Evolutionary conservation across 2,113 vertebrate species (phyloP).

Genomic region (Cynopterus brachyotis): DNA sequence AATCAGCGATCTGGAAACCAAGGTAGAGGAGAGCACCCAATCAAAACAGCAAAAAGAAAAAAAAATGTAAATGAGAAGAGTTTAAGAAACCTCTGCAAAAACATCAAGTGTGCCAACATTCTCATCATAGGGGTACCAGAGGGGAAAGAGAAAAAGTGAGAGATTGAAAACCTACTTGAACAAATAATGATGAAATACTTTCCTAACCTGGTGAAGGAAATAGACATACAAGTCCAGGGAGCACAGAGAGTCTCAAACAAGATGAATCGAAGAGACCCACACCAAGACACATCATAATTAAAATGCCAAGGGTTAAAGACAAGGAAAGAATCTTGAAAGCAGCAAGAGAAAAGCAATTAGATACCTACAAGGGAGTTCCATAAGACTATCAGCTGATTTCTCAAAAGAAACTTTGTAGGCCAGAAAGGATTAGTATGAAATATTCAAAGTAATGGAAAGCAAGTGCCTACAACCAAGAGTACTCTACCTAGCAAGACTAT

Average conservation of each 20-base stretch:
- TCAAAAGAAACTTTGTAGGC: neutral
- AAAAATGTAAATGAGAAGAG: neutral
- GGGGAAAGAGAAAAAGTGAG: neutral
- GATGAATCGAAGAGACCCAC: neutral
- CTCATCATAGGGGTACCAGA: neutral
- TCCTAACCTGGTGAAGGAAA: neutral
- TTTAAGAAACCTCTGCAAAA: neutral
- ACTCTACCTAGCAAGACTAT: neutral
- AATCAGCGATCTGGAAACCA: neutral
- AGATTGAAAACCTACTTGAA: neutral
- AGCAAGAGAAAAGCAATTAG: neutral
- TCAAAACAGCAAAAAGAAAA: neutral
- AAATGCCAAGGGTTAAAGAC: neutral
- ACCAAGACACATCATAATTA: neutral
- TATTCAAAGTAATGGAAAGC: neutral
- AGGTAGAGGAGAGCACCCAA: neutral
- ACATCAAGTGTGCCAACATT: neutral
- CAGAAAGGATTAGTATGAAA: neutral
- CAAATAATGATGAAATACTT: neutral
- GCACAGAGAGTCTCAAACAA: neutral
- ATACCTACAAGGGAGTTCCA: neutral
- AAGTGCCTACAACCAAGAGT: neutral
- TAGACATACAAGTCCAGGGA: neutral
- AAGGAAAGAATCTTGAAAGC: neutral
- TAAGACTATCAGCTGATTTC: neutral